A percentile compares a stretch with the other conserved stretches of the same genome.
Evolutionary conservation across 2,797 vertebrate genomes (phyloP).

Genomic region (Antrozous pallidus): DNA sequence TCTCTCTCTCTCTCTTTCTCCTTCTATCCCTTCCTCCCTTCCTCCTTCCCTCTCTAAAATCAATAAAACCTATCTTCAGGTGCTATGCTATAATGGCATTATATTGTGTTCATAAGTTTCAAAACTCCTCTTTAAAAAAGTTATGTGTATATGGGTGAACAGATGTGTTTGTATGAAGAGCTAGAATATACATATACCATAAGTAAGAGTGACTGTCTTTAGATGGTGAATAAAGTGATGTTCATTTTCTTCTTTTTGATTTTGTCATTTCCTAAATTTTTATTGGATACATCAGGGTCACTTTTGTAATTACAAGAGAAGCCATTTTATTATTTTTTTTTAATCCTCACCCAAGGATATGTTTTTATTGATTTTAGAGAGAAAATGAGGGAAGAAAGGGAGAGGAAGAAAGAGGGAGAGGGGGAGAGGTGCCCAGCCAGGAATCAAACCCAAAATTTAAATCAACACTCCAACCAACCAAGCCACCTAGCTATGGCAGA

Average conservation of each 20-base stretch:
- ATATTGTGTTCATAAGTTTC: neutral
- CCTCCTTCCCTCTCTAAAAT: no score
- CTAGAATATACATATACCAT: neutral
- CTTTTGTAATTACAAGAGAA: neutral
- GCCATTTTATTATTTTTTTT: neutral
- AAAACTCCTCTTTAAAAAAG: neutral
- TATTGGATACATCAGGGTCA: neutral
- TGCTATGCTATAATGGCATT: neutral
- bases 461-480: neutral
- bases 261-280: neutral
- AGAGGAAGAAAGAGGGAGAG: neutral
- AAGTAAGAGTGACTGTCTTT: neutral
- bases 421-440: no score
- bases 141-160: neutral
- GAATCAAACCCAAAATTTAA: neutral
- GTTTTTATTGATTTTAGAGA: neutral
- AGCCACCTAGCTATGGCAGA: neutral
- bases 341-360: neutral
- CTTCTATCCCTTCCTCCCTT: no score
- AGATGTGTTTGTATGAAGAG: neutral
- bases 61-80: no score
- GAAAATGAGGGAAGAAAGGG: neutral
- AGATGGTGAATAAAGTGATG: neutral
- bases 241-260: neutral
- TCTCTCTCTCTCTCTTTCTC: no score